Base-by-base conservation (phyloP, 1,140 invertebrate species). In the Meloidogyne exigua region DNA sequence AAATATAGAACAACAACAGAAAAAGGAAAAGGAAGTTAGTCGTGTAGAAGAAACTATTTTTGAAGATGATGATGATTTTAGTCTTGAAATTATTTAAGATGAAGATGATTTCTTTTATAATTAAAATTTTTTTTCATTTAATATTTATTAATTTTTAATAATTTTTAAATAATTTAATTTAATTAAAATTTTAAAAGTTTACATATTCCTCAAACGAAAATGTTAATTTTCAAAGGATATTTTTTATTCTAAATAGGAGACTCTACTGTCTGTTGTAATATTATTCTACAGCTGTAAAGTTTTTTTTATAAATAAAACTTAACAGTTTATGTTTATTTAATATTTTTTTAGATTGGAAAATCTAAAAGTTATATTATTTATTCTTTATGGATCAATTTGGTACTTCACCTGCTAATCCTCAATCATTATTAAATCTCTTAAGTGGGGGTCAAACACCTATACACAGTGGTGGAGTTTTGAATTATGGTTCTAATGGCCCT, bases 351-450 rank as follows among this genome's bases (percentile, higher is more conserved):
- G n/a, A n/a, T n/a, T n/a, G n/a, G n/a, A n/a, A n/a, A n/a, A n/a
- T n/a, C 28, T 3, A 32, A 32, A 3, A 32, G 7, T 32, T 32
- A 3, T 32, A 32, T 32, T 32, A n/a, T n/a, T 15, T 72, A 39
- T 21, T 71, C 32, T 65, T 9, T 9, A 84, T 82, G 82, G 82
- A 84, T 77, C 82, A 82, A 15, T 81, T 84, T 74, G 79, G 74
- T 13, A 42, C 82, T 64, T 74, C 74, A 26, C 79, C 81, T 18
- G 64, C 80, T 5, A 80, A 82, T 36, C 79, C 80, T 15, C 69
- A 78, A 21, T 83, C 81, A 15, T 74, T 84, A 15, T 73, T 82
- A 49, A 84, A 80, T 49, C 72, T 79, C 3, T 69, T 82, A 28
- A 68, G 84, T 63, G 77, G 77, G 9, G 80, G 79, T 0, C 80